Percentiles rank a stretch among this genome's conserved stretches.
These are phyloP conservation scores for Meta bourneti DNA, from an alignment of 2,888 invertebrate species.

Conservation along the genomic window DNA sequence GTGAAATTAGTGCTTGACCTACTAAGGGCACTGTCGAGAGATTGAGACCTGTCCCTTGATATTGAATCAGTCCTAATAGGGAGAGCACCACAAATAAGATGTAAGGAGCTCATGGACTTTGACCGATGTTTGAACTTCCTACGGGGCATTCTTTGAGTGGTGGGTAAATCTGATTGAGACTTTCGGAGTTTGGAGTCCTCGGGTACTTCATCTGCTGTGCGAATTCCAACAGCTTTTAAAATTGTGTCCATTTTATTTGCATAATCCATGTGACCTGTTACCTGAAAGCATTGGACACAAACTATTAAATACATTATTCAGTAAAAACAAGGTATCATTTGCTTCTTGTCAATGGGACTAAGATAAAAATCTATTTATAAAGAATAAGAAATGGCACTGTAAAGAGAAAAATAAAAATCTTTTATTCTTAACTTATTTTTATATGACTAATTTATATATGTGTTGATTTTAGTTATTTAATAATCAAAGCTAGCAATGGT, in stretches of 20 bases:
- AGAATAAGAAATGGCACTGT: no score
- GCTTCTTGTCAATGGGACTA: no score
- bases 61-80: not conserved
- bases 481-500: no score
- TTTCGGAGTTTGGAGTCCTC: slow-evolving; percentile 78
- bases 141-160: not conserved
- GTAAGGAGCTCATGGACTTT: slow-evolving; percentile 66
- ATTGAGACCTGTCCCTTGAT: slow-evolving; percentile 66
- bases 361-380: no score
- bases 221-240: slow-evolving; percentile 81
- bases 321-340: not conserved
- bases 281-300: slow-evolving; percentile 78
- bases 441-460: no score
- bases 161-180: slow-evolving; percentile 79
- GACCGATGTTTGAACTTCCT: slow-evolving; percentile 47
- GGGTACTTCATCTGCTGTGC: slow-evolving; percentile 78
- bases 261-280: slow-evolving; percentile 84
- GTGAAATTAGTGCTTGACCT: slow-evolving; percentile 57
- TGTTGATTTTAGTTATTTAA: no score
- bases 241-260: slow-evolving; percentile 83
- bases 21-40: slow-evolving; percentile 73
- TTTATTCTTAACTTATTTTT: no score
- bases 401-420: no score
- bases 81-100: slow-evolving; percentile 21
- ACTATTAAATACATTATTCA: not conserved